These are phyloP conservation scores for Sardina pilchardus DNA, from an alignment of 2,113 vertebrate species.

Conservation along the genomic window DNA sequence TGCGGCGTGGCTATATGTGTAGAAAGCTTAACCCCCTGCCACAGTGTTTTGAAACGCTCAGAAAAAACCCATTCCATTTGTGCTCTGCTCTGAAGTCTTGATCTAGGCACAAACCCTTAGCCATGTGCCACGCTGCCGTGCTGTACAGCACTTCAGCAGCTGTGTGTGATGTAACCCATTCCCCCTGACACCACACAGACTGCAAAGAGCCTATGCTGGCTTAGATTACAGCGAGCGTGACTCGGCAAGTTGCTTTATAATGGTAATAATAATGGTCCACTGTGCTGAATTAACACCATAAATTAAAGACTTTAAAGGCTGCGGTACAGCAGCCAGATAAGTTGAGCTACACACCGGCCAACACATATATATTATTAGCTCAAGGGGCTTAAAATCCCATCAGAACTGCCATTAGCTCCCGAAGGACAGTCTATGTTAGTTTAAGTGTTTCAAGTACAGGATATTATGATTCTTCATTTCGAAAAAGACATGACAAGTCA, in stretches of 20 bases:
- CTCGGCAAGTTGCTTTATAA: not conserved
- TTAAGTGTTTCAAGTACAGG: conserved; percentile 2
- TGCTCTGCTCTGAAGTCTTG: not conserved
- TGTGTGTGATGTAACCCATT: not conserved
- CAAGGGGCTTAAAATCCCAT: not conserved
- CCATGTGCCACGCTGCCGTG: not conserved
- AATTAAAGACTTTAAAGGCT: not conserved
- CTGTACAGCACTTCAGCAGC: not conserved
- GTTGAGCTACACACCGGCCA: not conserved
- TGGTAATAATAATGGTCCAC: not conserved
- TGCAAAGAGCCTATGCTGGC: not conserved
- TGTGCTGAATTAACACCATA: not conserved
- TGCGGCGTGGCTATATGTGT: not conserved
- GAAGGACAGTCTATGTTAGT: conserved; percentile 12
- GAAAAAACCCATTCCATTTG: not conserved
- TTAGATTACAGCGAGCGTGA: not conserved
- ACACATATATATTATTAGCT: not conserved
- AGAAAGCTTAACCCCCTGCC: not conserved
- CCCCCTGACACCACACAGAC: not conserved
- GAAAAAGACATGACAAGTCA: not conserved
- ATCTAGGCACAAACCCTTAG: not conserved
- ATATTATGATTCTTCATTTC: not conserved
- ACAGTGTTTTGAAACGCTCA: not conserved
- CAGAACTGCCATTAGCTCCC: not conserved
- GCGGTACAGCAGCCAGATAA: not conserved